phyloP scores from a whole-genome alignment of 2,797 vertebrate species.

The Enteromius anoplus region DNA sequence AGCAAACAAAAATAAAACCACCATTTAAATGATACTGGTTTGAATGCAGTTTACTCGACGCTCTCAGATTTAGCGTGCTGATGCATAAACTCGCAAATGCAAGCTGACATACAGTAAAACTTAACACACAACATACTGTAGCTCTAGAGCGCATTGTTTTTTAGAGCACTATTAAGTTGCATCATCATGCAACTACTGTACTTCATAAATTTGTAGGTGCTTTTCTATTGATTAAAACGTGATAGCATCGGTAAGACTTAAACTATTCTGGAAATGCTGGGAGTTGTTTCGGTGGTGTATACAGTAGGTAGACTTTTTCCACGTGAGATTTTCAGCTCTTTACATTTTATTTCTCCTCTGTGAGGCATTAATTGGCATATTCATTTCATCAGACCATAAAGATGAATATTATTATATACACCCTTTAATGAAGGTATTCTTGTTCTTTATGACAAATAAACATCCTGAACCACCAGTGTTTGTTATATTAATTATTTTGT shows the following conservation, averaged over 20 bases:
- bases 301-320: not conserved
- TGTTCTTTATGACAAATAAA: not conserved
- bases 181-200: not conserved
- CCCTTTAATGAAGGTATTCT: slow-evolving; percentile 62
- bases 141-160: not conserved
- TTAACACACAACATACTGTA: no score
- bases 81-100: not conserved
- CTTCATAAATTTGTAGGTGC: not conserved
- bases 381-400: slow-evolving; percentile 70
- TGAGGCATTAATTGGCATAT: slow-evolving; percentile 71
- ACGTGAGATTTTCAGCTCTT: not conserved
- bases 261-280: not conserved
- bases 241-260: not conserved
- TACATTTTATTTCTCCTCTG: not conserved
- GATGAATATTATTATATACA: slow-evolving; percentile 66
- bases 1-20: not conserved
- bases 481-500: not conserved
- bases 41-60: not conserved
- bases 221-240: not conserved
- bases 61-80: not conserved
- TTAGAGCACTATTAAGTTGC: not conserved
- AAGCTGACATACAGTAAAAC: not conserved
- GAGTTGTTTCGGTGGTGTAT: no score
- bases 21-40: not conserved
- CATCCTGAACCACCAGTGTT: no score